Percentiles rank a stretch among this genome's conserved stretches.
Conservation (phyloP, 2,113 vertebrate species). For the Pao palembangensis region DNA sequence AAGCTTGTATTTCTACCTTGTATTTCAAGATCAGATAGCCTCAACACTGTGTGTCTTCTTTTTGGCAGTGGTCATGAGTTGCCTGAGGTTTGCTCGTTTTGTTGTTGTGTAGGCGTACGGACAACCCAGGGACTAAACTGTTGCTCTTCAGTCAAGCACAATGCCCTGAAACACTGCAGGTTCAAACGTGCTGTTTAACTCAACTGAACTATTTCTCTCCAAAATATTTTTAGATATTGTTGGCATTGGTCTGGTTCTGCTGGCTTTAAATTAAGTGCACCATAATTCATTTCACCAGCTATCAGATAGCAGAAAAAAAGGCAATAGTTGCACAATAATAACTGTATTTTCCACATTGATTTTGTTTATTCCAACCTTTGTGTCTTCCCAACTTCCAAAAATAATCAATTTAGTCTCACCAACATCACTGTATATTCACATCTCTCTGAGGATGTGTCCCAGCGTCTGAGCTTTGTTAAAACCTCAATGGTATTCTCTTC, state of each 20-base stretch:
- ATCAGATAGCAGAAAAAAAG: too few relatives aligned
- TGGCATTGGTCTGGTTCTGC: too few relatives aligned
- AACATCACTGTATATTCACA: constrained; percentile 31
- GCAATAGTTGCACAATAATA: too few relatives aligned
- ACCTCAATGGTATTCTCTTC: constrained; percentile 13
- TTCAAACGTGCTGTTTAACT: constrained; percentile 31
- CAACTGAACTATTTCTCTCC: constrained; percentile 9
- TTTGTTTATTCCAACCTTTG: neutral
- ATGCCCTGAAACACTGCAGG: constrained; percentile 11
- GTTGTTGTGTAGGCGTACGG: constrained; percentile 33
- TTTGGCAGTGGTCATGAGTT: constrained; percentile 31
- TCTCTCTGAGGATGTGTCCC: constrained; percentile 2
- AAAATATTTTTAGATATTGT: neutral
- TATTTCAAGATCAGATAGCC: constrained; percentile 16
- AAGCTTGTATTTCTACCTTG: constrained; percentile 17
- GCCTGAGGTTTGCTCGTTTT: constrained; percentile 41
- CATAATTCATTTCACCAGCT: too few relatives aligned
- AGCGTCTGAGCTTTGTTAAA: constrained; percentile 26
- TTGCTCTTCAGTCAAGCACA: constrained; percentile 18
- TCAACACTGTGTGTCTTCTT: constrained; percentile 7
- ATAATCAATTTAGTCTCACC: constrained; percentile 14
- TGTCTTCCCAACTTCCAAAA: constrained; percentile 1
- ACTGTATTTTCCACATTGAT: constrained; percentile 8
- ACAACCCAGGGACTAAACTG: constrained; percentile 26
- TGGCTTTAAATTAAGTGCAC: too few relatives aligned